Percentiles rank a stretch among this genome's conserved stretches.
phyloP scores from a whole-genome alignment of 2,888 invertebrate species.

The Lycophotia porphyrea region DNA sequence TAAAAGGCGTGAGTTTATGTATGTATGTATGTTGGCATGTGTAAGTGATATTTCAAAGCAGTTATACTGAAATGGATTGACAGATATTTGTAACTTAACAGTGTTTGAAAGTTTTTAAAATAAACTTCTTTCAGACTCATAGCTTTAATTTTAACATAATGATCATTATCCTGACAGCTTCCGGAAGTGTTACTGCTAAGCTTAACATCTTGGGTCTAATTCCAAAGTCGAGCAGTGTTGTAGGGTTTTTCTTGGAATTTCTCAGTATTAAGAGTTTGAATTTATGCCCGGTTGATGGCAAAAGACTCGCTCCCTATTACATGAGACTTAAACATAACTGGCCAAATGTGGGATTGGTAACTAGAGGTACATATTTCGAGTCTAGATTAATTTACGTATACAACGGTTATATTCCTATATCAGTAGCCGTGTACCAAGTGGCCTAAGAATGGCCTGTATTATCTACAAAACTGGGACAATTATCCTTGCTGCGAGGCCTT shows the following conservation, averaged over 20 bases:
- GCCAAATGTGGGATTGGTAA: background rate
- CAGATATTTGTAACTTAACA: background rate
- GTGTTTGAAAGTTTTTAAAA: background rate
- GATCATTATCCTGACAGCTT: background rate
- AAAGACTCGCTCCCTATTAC: background rate
- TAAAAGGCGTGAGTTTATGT: too few relatives aligned
- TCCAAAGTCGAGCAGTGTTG: background rate
- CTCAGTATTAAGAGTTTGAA: background rate
- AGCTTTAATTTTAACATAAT: background rate
- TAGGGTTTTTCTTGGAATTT: background rate
- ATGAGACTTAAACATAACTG: background rate
- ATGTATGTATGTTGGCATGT: too few relatives aligned
- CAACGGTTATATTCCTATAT: background rate
- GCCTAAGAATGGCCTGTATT: conserved; percentile 25
- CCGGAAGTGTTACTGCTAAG: background rate
- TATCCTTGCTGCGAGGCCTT: conserved; percentile 71
- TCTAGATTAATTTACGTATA: background rate
- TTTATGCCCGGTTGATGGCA: background rate
- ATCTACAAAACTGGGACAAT: conserved; percentile 47
- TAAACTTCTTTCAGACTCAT: background rate
- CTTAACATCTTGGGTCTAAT: background rate
- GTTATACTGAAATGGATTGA: background rate
- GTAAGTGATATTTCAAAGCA: conserved; percentile 1
- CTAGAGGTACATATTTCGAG: background rate
- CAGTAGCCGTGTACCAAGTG: background rate